Conservation (phyloP, 1,140 invertebrate genomes). For the Bombus vancouverensis region DNA sequence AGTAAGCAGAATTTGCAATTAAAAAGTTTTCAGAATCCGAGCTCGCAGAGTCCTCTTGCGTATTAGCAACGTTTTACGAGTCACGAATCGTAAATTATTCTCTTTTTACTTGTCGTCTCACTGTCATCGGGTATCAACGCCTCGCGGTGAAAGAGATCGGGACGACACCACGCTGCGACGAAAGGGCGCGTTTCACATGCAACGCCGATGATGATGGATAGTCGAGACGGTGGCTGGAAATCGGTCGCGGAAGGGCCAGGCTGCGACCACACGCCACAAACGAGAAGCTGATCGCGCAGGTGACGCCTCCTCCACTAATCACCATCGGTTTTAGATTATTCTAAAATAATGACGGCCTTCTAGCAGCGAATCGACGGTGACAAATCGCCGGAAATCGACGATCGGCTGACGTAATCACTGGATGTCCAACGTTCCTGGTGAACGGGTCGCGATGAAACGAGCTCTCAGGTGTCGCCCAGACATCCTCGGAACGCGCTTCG, state of each 20-base stretch:
- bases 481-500: slow-evolving; percentile 71
- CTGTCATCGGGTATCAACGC: not conserved
- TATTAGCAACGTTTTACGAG: too few relatives aligned
- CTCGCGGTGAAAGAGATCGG: not conserved
- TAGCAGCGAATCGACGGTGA: slow-evolving; percentile 68
- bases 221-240: slow-evolving; percentile 61
- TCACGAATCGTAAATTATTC: not conserved
- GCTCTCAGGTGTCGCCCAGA: slow-evolving; percentile 71
- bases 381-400: slow-evolving; percentile 65
- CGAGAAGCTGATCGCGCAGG: slow-evolving; percentile 74
- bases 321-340: slow-evolving; percentile 83
- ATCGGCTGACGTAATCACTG: slow-evolving; percentile 63
- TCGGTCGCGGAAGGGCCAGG: slow-evolving; percentile 55
- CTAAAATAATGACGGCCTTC: slow-evolving; percentile 81
- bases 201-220: slow-evolving; percentile 75
- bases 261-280: slow-evolving; percentile 63
- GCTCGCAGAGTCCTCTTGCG: too few relatives aligned
- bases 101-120: not conserved
- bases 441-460: slow-evolving; percentile 38
- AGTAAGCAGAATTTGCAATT: too few relatives aligned
- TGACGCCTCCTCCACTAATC: slow-evolving; percentile 82
- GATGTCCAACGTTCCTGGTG: slow-evolving; percentile 33
- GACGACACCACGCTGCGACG: slow-evolving; percentile 7
- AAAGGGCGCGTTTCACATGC: slow-evolving; percentile 23
- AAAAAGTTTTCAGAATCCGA: not conserved